Evolutionary conservation across 2,113 vertebrate species (phyloP).

Genomic region (Rhinolophus ferrumequinum): DNA sequence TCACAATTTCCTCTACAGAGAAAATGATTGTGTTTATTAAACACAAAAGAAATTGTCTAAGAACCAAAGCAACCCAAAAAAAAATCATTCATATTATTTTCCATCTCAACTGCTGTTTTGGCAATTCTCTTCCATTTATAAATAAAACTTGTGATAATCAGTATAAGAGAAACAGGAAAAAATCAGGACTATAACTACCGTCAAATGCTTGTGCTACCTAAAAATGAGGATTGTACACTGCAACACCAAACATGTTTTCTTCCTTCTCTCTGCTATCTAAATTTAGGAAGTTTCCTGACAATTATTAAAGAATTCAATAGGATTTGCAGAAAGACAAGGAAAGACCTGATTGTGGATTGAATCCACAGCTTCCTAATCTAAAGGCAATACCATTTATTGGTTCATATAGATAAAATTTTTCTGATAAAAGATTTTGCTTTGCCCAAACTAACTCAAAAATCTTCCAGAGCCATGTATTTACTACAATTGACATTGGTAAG

Average conservation of each 20-base stretch:
- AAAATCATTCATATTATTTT: not conserved
- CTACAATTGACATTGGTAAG: not conserved
- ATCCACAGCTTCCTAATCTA: slow-evolving; percentile 24
- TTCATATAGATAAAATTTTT: slow-evolving; percentile 44
- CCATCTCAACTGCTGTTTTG: not conserved
- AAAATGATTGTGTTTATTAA: not conserved
- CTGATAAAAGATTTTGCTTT: slow-evolving; percentile 17
- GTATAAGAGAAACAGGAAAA: not conserved
- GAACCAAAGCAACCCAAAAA: not conserved
- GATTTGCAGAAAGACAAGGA: not conserved
- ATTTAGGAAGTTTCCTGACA: not conserved
- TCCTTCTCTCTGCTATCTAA: not conserved
- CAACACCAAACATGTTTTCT: not conserved
- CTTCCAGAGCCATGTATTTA: not conserved
- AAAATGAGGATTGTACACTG: not conserved
- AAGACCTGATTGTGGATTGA: not conserved
- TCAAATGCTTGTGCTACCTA: not conserved
- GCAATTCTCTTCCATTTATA: not conserved
- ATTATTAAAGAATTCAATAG: not conserved
- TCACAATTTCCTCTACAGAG: not conserved
- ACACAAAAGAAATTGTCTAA: not conserved
- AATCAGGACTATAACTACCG: not conserved
- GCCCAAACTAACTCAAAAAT: not conserved
- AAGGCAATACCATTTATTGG: slow-evolving; percentile 3
- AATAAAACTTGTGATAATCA: not conserved